Evolutionary conservation across 2,797 vertebrate genomes (phyloP).

Genomic region (Ispidina picta): DNA sequence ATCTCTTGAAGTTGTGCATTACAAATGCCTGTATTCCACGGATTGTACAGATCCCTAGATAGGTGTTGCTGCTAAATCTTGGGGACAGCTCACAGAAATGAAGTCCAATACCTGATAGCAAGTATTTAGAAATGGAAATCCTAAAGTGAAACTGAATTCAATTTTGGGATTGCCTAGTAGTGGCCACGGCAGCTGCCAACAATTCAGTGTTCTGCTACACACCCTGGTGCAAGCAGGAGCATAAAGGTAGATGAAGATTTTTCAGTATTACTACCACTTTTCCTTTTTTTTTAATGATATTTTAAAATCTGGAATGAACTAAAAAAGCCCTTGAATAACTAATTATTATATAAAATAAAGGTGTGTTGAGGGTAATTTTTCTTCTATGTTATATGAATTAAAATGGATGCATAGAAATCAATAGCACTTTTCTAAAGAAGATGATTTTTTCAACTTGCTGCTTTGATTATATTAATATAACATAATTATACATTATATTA

Average conservation of each 20-base stretch:
- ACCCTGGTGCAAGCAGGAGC: background rate
- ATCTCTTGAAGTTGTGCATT: background rate
- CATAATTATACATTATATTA: slow-evolving; percentile 6
- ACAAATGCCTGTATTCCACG: background rate
- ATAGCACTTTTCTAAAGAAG: background rate
- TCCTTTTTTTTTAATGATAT: background rate
- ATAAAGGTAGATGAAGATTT: background rate
- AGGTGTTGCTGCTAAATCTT: background rate
- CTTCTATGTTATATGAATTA: slow-evolving; percentile 1
- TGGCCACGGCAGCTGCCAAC: background rate
- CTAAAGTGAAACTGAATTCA: background rate
- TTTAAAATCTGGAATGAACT: background rate
- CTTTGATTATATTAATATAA: background rate
- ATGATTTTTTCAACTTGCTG: background rate
- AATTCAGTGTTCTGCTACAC: background rate
- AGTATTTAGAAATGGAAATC: background rate
- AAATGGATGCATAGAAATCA: slow-evolving; percentile 22
- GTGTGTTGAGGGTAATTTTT: background rate
- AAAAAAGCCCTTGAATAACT: background rate
- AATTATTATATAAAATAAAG: background rate
- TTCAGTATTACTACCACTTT: background rate
- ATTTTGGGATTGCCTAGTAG: background rate
- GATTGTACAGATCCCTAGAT: background rate
- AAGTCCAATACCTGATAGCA: background rate
- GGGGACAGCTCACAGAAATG: background rate